These are phyloP conservation scores for Ctena decussata DNA, from an alignment of 2,888 invertebrate genomes.

Conservation along the genomic window DNA sequence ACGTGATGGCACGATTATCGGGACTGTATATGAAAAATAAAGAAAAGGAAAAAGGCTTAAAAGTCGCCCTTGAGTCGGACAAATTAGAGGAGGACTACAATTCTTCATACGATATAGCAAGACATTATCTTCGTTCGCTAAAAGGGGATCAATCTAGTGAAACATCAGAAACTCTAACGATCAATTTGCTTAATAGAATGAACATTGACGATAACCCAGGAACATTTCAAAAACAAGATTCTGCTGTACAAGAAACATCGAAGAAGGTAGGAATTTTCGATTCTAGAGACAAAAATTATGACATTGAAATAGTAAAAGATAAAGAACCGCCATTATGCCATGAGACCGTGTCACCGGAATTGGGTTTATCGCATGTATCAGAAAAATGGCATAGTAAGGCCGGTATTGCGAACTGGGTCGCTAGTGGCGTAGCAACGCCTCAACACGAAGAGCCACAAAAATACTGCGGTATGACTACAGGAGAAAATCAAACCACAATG, in stretches of 20 bases:
- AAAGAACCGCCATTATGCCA: background rate
- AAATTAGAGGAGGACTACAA: slow-evolving; percentile 1
- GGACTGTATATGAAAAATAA: background rate
- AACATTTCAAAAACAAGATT: background rate
- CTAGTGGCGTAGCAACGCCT: background rate
- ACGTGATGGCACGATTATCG: background rate
- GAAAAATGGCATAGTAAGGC: background rate
- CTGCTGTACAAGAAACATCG: background rate
- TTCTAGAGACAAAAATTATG: background rate
- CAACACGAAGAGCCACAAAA: background rate
- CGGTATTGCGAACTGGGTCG: background rate
- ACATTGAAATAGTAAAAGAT: background rate
- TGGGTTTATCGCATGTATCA: background rate
- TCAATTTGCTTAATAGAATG: background rate
- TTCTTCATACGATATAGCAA: background rate
- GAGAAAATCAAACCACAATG: background rate
- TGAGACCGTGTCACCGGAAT: background rate
- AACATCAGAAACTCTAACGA: background rate
- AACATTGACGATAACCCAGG: background rate
- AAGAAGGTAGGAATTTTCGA: background rate
- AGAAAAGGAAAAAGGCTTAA: background rate
- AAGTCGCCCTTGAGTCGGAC: background rate
- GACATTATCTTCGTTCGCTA: background rate
- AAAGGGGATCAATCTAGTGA: background rate
- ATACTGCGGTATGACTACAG: background rate